phyloP scores from a whole-genome alignment of 92 coral and sea anemone genomes.

The Paragorgia papillata region DNA sequence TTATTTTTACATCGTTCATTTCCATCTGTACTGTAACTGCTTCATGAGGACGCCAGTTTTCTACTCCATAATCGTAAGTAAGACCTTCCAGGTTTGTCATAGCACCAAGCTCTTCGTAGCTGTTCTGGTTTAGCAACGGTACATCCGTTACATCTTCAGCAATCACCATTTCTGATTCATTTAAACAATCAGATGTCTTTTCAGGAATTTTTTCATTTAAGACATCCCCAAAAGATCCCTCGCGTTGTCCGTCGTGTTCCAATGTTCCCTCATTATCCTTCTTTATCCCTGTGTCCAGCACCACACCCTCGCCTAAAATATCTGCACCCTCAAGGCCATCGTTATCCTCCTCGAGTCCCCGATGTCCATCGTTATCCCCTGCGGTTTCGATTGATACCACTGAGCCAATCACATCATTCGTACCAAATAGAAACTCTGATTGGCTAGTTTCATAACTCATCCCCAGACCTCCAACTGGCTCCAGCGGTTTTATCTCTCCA shows the following conservation, averaged over 20 bases:
- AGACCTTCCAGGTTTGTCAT: not conserved
- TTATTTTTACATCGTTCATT: not conserved
- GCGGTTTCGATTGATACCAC: not conserved
- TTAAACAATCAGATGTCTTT: not conserved
- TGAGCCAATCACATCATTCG: not conserved
- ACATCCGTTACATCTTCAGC: not conserved
- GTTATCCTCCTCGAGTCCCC: not conserved
- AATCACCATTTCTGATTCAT: not conserved
- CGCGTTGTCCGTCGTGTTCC: not conserved
- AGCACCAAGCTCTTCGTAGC: not conserved
- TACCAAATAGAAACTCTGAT: not conserved
- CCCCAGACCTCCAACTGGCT: not conserved
- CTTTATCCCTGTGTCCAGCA: not conserved
- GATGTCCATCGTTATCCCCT: not conserved
- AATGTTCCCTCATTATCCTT: not conserved
- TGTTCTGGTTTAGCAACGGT: not conserved
- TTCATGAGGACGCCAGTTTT: not conserved
- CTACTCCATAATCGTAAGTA: not conserved
- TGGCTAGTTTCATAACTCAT: not conserved
- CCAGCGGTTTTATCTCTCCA: not conserved
- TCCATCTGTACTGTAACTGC: not conserved
- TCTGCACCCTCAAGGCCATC: not conserved
- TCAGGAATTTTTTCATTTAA: not conserved
- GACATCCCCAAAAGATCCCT: not conserved
- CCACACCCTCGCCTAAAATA: no score